Evolutionary conservation across 2,113 vertebrate genomes (phyloP), one percentile per base, ranked within the genome.

Genomic region (Gymnocephalus cernua): DNA sequence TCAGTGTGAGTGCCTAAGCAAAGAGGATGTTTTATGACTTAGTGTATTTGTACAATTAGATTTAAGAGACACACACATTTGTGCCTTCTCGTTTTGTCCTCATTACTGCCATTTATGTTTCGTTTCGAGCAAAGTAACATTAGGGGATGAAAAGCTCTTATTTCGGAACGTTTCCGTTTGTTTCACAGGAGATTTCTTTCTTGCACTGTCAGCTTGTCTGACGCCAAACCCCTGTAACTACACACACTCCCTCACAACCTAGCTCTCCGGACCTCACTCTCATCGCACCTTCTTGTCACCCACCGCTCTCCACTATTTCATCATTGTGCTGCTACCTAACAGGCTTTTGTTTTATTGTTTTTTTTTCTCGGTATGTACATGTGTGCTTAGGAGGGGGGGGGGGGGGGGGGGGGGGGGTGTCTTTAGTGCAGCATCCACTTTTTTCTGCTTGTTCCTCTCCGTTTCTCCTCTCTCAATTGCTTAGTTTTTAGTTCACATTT

Each of bases 191-290:
- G 6, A 21, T n/a, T 32, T 72, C 83, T 76, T 79, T 89, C 63
- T 87, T 89, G 89, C 86, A 66, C 59, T 4, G 80, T 93, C 93
- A 92, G 88, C 88, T 61, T 41, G 48, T 89, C 66, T 68, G 64
- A 61, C 2, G 70, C 91, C 85, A 90, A 83, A 68, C 25, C 63
- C 53, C 76, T n/a, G 10, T 41, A 70, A 38, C 48, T 63, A 11
- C 66, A 59, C 77, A 0, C 68, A 63, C 35, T 50, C 29, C 16
- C 66, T 74, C 66, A 57, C 13, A 63, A 51, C 3, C 62, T 81
- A 4, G 69, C 50, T 70, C 78, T 76, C 4, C 18, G 23, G 29
- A 63, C 54, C 70, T 79, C 63, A 14, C 56, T 64, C 74, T 74
- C 35, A 19, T 65, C 47, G 4, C 53, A 80, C 53, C 67, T 71